A percentile compares a stretch with the other conserved stretches of the same genome.
Conservation (phyloP, 2,888 invertebrate species). For the Nomada ferruginata region DNA sequence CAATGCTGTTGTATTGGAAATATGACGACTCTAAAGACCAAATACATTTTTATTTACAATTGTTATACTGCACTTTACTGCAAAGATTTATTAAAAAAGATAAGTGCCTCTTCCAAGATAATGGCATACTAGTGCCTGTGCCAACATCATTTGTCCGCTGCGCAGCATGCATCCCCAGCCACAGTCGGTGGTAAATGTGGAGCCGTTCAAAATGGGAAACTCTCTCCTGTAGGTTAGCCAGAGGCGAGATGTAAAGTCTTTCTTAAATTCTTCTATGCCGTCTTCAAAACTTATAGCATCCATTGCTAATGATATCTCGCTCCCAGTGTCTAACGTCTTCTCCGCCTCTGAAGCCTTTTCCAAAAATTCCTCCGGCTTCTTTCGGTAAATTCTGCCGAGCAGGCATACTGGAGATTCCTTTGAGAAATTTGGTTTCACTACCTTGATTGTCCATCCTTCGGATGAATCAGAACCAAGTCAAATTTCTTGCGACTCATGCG, state of each 20-base stretch:
- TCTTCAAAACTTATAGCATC: conserved; percentile 78
- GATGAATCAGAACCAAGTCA: conserved; percentile 27
- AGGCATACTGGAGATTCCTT: conserved; percentile 95
- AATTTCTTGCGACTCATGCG: neutral
- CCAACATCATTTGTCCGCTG: conserved; percentile 96
- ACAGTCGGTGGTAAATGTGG: conserved; percentile 94
- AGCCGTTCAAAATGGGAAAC: conserved; percentile 92
- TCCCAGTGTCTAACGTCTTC: conserved; percentile 77
- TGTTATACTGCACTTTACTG: neutral
- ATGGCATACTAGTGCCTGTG: conserved; percentile 93
- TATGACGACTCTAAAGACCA: conserved; percentile 6
- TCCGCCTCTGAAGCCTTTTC: conserved; percentile 80
- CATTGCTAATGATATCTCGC: conserved; percentile 78
- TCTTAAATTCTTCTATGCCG: conserved; percentile 93
- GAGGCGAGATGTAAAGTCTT: conserved; percentile 92
- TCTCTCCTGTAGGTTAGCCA: conserved; percentile 96
- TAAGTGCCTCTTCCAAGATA: conserved; percentile 91
- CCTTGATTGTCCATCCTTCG: conserved; percentile 90
- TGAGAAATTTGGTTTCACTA: conserved; percentile 89
- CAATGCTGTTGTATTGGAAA: neutral
- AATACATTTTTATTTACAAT: neutral
- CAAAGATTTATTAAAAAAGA: conserved; percentile 8
- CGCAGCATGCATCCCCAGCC: conserved; percentile 97
- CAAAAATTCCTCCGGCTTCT: conserved; percentile 85
- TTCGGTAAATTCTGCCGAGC: conserved; percentile 92